Percentiles rank a stretch among this genome's conserved stretches.
These are phyloP conservation scores for Caenorhabditis sp. DNA, from an alignment of 2,888 invertebrate species.

Conservation along the genomic window DNA sequence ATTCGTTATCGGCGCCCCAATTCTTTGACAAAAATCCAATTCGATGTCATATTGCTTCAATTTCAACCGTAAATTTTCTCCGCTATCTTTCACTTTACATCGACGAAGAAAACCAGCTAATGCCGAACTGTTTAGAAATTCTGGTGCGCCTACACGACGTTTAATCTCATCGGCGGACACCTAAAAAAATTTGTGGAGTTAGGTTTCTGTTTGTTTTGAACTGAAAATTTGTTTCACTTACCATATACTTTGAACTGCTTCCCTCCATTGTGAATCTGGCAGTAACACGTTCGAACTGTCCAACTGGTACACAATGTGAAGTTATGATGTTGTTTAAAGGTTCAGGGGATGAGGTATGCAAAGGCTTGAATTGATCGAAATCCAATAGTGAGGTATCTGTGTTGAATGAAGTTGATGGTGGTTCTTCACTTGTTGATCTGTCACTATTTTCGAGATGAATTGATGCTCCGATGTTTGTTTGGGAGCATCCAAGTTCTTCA, in stretches of 20 bases:
- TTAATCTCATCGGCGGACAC: background rate
- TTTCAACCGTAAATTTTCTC: conserved; percentile 2
- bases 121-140: conserved; percentile 3
- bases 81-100: conserved; percentile 2
- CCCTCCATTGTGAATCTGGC: background rate
- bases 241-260: background rate
- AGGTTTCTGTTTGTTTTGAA: too few species aligned
- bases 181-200: too few species aligned
- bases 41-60: conserved; percentile 7
- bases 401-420: too few species aligned
- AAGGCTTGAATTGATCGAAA: too few species aligned
- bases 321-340: too few species aligned
- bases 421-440: too few species aligned
- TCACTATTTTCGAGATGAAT: too few species aligned
- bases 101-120: conserved; percentile 1
- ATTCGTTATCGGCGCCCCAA: background rate
- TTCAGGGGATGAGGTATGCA: too few species aligned
- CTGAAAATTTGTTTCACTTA: too few species aligned
- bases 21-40: background rate
- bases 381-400: too few species aligned
- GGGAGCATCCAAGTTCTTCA: too few species aligned
- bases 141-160: background rate
- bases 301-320: background rate
- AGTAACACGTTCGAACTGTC: conserved; percentile 1
- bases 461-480: too few species aligned